These are phyloP conservation scores for Phyllopteryx taeniolatus DNA, from an alignment of 2,113 vertebrate species.

Conservation along the genomic window DNA sequence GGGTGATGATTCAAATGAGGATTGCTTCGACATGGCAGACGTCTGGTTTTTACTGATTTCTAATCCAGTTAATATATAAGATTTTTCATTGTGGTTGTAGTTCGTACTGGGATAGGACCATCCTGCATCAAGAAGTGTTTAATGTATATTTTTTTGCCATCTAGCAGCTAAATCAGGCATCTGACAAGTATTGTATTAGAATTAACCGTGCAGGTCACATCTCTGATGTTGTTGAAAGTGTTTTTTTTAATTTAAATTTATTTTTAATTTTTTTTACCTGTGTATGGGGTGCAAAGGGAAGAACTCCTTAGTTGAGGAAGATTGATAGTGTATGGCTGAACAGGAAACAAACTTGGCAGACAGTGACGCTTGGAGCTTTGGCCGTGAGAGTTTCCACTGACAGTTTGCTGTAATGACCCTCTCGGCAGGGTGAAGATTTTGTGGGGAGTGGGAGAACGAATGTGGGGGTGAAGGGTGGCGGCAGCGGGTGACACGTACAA, in stretches of 20 bases:
- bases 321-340: constrained; percentile 64
- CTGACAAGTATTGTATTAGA: neutral
- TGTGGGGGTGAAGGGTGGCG: constrained; percentile 40
- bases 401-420: constrained; percentile 68
- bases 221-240: neutral
- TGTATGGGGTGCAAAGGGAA: neutral
- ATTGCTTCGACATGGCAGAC: too few relatives aligned
- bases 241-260: too few relatives aligned
- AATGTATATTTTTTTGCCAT: neutral
- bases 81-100: too few relatives aligned
- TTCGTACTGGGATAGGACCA: too few relatives aligned
- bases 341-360: constrained; percentile 46
- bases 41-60: too few relatives aligned
- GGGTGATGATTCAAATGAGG: too few relatives aligned
- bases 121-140: neutral
- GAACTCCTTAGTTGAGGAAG: constrained; percentile 19
- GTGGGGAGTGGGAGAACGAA: constrained; percentile 25
- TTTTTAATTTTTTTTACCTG: neutral
- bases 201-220: neutral
- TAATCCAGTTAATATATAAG: too few relatives aligned
- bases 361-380: constrained; percentile 52
- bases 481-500: constrained; percentile 43
- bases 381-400: constrained; percentile 61
- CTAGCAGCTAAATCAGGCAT: neutral
- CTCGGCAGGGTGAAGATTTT: constrained; percentile 56